Base-by-base conservation (phyloP, 1,140 invertebrate species). In the Thaumetopoea pityocampa region DNA sequence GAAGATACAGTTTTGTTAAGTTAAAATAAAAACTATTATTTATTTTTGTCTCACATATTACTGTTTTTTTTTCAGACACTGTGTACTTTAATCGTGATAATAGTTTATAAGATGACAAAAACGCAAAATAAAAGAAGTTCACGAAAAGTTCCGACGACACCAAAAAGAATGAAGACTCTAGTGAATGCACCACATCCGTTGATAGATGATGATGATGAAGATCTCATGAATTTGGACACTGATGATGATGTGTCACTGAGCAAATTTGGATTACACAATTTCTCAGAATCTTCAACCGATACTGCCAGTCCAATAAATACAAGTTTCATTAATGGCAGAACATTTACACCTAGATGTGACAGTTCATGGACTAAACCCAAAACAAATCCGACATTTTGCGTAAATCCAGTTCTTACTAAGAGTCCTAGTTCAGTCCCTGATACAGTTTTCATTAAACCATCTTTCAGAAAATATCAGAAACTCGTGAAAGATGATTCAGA, bases 241-340 rank as follows among this genome's bases (percentile, higher is more conserved):
- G 78, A 80, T 45, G 71, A 80, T 54, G 78, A 82, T 63, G 73
- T 83, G 7, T 82, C 78, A 11, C 55, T 84, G 0, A 73, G 74
- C 47, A 77, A 81, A 65, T 82, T 76, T 53, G 80, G 80, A 14
- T 38, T 84, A 24, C 65, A 78, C 33, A 78, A 73, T 28, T 69
- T 71, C 16, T 62, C 77, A 8, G 71, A 71, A 22, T 84, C 80
- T 1, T 84, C 78, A 0, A 72, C 62, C 55, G 77, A 80, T 34
- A 74, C 64, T 9, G 27, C 49, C 1, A 68, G 58, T 42, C 55
- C 61, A 4, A 19, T 80, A 10, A 80, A 59, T 30, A 52, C 53
- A 22, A 72, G 53, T 51, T 27, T 73, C 17, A 60, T 60, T 5
- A 78, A 59, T 45, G 80, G 80, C 2, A 62, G 76, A 36, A 58